Base-by-base conservation (phyloP, 2,113 vertebrate genomes). In the Vulpes vulpes region DNA sequence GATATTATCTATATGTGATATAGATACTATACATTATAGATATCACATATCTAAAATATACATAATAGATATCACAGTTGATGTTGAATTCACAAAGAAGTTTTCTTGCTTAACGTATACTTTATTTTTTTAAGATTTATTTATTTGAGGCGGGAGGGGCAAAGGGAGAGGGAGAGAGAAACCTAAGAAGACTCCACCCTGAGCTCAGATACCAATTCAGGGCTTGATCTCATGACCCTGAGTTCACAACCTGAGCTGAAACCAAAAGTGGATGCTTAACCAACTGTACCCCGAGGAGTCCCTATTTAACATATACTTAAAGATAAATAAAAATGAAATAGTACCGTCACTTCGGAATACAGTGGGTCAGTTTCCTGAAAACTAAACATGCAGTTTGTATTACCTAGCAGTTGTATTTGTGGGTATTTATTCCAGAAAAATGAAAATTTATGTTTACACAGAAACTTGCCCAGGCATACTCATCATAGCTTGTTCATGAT, bases 351-450 rank as follows among this genome's bases (percentile, higher is more conserved):
- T 67, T 9, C n/a, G 83, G 43, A 92, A 74, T 81, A 49, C 10
- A 74, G 25, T 22, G 64, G 27, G 69, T 64, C 60, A 81, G 55
- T 93, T 89, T 89, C 71, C 80, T 86, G 85, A 51, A 89, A 85
- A 85, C 19, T 51, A 65, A 73, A 74, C 62, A 35, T 51, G 16
- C 15, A 55, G 22, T 92, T 92, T n/a, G 59, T 67, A 25, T 11
- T 7, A 96, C 38, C 35, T 55, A 79, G 30, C 55, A 85, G 64
- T 79, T 49, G 30, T 25, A 25, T n/a, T 89, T 96, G 64, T n/a
- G 43, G 78, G 55, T 49, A 92, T 92, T 84, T 89, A 78, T 71
- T 57, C 62, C 22, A 80, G 62, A 89, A 35, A 95, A 80, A 89
- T 92, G 71, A 73, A 95, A 85, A 30, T 2, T n/a, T 62, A 91